Evolutionary conservation across 2,113 vertebrate species (phyloP).

Genomic region (Pelusios castaneus): DNA sequence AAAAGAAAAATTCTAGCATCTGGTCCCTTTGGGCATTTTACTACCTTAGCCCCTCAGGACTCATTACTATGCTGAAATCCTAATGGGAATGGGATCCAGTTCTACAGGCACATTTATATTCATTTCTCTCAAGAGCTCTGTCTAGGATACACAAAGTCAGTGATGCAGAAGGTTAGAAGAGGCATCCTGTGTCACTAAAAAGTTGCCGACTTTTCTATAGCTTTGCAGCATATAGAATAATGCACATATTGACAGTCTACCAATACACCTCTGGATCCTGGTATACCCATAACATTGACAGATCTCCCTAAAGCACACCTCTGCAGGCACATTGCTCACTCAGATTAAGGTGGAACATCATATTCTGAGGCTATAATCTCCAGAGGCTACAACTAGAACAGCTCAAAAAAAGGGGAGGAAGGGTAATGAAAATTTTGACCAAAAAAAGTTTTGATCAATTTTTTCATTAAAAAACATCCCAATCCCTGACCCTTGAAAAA

Average conservation of each 20-base stretch:
- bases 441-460: not conserved
- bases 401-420: not conserved
- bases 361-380: not conserved
- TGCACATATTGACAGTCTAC: not conserved
- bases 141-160: not conserved
- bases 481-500: no score
- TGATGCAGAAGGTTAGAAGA: not conserved
- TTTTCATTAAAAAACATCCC: not conserved
- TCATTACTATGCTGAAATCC: not conserved
- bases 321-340: not conserved
- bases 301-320: not conserved
- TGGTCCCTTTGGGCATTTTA: constrained; percentile 2
- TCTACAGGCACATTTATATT: not conserved
- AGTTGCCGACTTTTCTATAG: not conserved
- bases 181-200: not conserved
- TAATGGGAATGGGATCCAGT: not conserved
- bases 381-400: not conserved
- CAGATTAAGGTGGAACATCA: not conserved
- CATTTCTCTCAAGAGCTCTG: not conserved
- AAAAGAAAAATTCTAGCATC: not conserved
- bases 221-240: not conserved
- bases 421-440: not conserved
- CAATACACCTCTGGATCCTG: not conserved
- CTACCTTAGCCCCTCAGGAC: not conserved
- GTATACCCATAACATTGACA: not conserved